These are phyloP conservation scores for Dryoscopus gambensis DNA, from an alignment of 2,113 vertebrate species.

Conservation along the genomic window DNA sequence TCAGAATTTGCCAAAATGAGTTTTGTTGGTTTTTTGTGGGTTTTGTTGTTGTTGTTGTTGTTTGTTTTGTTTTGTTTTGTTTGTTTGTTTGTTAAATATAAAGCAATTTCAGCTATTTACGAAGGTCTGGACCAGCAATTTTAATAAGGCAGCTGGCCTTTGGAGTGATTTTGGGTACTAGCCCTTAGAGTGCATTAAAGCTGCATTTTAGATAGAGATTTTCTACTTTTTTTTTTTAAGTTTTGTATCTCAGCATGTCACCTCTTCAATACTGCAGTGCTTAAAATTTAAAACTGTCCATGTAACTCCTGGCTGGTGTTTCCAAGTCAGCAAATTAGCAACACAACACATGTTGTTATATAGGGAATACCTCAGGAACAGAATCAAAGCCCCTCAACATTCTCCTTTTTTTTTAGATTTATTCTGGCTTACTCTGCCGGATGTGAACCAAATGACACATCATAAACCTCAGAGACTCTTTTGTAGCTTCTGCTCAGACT, in stretches of 20 bases:
- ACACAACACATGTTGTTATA: neutral
- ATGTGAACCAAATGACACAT: slow-evolving; percentile 9
- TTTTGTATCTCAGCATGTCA: neutral
- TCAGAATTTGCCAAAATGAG: neutral
- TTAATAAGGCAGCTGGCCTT: neutral
- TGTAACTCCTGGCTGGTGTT: neutral
- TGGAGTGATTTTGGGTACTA: neutral
- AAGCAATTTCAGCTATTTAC: neutral
- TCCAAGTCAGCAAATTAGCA: slow-evolving; percentile 46
- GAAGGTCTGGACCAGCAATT: neutral
- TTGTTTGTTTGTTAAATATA: no score
- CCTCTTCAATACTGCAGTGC: neutral
- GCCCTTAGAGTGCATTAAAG: neutral
- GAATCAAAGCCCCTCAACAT: neutral
- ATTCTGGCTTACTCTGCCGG: neutral
- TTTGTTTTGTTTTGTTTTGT: no score
- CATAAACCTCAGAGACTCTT: slow-evolving; percentile 5
- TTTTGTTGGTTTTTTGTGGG: no score
- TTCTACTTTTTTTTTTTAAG: neutral
- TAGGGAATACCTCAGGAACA: neutral
- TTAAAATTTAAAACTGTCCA: slow-evolving; percentile 11
- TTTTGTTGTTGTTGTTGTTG: no score
- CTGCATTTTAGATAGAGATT: neutral
- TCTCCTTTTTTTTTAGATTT: neutral
- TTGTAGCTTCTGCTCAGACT: neutral